phyloP scores from a whole-genome alignment of 1,140 invertebrate species.

The Lepidostoma basale region DNA sequence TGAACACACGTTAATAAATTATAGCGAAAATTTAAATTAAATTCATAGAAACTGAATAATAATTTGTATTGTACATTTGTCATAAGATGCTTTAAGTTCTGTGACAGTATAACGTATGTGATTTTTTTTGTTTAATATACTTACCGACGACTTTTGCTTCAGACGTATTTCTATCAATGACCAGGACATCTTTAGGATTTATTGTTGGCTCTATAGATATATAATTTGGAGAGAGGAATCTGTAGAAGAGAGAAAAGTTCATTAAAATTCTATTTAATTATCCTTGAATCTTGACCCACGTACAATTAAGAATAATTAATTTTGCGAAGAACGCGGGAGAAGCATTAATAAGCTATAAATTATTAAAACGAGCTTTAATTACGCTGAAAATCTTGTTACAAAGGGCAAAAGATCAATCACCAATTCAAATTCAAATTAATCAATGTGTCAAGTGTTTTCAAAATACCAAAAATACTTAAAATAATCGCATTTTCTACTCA shows the following conservation, averaged over 20 bases:
- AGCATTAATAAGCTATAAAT: neutral
- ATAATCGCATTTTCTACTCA: constrained; percentile 55
- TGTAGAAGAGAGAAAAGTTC: constrained; percentile 49
- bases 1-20: neutral
- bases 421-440: neutral
- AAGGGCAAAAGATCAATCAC: neutral
- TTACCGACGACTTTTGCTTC: constrained; percentile 71
- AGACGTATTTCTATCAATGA: constrained; percentile 74
- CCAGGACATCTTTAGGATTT: constrained; percentile 65
- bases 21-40: too few species aligned
- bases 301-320: neutral
- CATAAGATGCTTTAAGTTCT: too few species aligned
- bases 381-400: neutral
- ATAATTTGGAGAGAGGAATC: constrained; percentile 74
- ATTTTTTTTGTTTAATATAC: too few species aligned
- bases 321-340: neutral
- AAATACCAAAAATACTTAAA: neutral
- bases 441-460: neutral
- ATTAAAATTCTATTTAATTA: constrained; percentile 10
- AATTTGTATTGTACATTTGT: too few species aligned
- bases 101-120: too few species aligned
- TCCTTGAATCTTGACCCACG: neutral
- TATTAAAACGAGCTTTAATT: neutral
- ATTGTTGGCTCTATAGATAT: constrained; percentile 74
- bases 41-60: neutral